These are phyloP conservation scores for Porites rus DNA, from an alignment of 92 coral and sea anemone species.

Conservation along the genomic window DNA sequence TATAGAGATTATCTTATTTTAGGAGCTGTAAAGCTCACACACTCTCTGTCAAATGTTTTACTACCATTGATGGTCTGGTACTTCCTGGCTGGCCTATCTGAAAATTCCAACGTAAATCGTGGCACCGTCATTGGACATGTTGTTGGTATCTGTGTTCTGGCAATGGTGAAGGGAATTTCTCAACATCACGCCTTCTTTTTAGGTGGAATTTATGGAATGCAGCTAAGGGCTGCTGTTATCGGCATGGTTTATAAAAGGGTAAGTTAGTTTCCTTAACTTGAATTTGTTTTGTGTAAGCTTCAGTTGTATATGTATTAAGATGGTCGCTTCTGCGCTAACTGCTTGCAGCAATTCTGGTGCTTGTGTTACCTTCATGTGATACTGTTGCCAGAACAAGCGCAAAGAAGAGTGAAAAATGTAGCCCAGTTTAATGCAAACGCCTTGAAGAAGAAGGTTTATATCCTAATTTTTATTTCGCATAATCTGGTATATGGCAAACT, in stretches of 20 bases:
- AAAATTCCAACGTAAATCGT: not conserved
- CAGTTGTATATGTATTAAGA: not conserved
- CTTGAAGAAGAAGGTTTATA: no score
- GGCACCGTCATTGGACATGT: not conserved
- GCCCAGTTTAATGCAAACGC: no score
- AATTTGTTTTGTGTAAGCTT: not conserved
- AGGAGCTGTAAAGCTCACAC: constrained; percentile 5
- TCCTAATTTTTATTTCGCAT: no score
- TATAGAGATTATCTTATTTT: not conserved
- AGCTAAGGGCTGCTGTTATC: constrained; percentile 51
- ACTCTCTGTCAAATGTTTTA: constrained; percentile 7
- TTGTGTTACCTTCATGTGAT: no score
- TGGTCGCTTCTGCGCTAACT: no score
- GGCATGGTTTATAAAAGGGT: constrained; percentile 71
- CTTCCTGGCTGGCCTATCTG: constrained; percentile 28
- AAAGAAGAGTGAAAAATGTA: no score
- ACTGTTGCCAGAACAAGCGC: no score
- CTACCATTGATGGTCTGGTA: constrained; percentile 33
- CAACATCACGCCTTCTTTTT: constrained; percentile 39
- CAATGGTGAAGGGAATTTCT: constrained; percentile 30
- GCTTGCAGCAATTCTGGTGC: no score
- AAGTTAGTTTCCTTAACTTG: not conserved
- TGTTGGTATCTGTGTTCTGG: constrained; percentile 21
- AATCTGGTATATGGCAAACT: no score
- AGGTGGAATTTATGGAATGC: constrained; percentile 36